A percentile compares a stretch with the other conserved stretches of the same genome.
phyloP scores from a whole-genome alignment of 2,113 vertebrate genomes.

The Zosterops hypoxanthus region DNA sequence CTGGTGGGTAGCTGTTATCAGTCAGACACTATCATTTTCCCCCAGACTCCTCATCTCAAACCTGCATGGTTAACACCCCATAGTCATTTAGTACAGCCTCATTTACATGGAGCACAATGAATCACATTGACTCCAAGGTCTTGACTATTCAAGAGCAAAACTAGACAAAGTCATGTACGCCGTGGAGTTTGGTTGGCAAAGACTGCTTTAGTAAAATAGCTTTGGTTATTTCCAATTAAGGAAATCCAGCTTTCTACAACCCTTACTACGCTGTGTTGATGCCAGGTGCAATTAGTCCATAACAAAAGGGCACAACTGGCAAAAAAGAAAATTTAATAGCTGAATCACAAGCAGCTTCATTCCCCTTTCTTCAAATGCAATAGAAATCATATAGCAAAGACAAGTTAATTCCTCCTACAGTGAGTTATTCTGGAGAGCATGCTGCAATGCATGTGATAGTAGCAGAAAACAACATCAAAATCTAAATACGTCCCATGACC shows the following conservation, averaged over 20 bases:
- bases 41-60: neutral
- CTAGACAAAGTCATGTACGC: neutral
- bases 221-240: neutral
- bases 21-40: neutral
- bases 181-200: neutral
- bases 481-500: neutral
- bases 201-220: neutral
- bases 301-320: neutral
- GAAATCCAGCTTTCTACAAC: neutral
- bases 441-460: neutral
- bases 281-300: neutral
- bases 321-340: neutral
- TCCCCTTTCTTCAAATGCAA: neutral
- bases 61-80: neutral
- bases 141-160: neutral
- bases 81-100: neutral
- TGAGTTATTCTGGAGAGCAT: neutral
- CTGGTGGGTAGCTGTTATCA: neutral
- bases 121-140: conserved; percentile 19
- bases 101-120: conserved; percentile 18
- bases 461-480: neutral
- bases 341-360: neutral
- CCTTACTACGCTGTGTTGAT: neutral
- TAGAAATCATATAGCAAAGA: neutral
- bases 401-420: neutral